A percentile compares a stretch with the other conserved stretches of the same genome.
These are phyloP conservation scores for Drosophila nannoptera DNA, from an alignment of 1,140 invertebrate species.

Conservation along the genomic window DNA sequence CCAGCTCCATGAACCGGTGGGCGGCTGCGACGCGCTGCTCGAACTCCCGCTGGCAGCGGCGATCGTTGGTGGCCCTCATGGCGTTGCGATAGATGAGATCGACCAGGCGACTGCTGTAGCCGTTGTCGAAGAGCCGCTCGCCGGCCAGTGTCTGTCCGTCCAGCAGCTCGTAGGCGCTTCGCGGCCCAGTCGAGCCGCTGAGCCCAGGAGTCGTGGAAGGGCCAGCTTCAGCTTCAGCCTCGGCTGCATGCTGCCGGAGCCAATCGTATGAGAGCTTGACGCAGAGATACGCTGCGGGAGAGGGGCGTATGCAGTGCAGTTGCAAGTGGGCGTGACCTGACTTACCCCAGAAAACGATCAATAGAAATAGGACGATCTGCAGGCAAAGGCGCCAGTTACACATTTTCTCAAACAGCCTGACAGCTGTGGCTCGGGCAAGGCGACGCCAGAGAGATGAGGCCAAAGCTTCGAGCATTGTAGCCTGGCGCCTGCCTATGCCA, in stretches of 20 bases:
- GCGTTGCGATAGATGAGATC: constrained; percentile 6
- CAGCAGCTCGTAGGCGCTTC: background rate
- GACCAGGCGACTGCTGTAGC: constrained; percentile 4
- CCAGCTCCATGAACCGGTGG: background rate
- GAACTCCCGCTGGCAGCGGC: background rate
- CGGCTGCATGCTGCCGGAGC: background rate
- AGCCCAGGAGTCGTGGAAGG: too few species aligned
- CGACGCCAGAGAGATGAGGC: too few species aligned
- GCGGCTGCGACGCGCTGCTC: background rate
- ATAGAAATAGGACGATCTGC: background rate
- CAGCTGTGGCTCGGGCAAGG: too few species aligned
- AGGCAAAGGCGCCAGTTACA: constrained; percentile 12
- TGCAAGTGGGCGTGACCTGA: background rate
- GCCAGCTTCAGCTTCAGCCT: background rate
- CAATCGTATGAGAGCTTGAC: background rate
- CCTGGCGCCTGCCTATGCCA: too few species aligned
- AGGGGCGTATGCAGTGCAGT: too few species aligned
- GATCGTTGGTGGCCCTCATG: background rate
- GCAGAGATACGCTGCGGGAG: background rate
- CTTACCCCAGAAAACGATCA: constrained; percentile 18
- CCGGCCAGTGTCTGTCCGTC: background rate
- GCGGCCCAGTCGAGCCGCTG: background rate
- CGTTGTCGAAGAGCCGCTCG: background rate
- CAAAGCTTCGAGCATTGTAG: too few species aligned
- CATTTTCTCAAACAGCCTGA: background rate